A percentile compares a stretch with the other conserved stretches of the same genome.
Conservation (phyloP, 2,113 vertebrate genomes). For the Brachyhypopomus gauderio region DNA sequence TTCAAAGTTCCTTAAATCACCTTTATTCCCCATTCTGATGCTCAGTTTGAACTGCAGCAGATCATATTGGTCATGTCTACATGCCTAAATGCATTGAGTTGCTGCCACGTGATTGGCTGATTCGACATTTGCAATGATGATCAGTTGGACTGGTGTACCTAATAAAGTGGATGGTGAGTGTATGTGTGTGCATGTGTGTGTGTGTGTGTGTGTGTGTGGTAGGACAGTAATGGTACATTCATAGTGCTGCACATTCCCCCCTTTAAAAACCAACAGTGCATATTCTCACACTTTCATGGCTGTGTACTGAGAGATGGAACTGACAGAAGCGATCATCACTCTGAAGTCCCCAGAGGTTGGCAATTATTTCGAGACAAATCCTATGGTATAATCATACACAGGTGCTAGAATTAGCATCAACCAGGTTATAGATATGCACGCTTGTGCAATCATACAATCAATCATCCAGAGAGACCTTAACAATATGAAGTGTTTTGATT, state of each 20-base stretch:
- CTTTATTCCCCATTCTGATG: too few species aligned
- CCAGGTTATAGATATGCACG: not conserved
- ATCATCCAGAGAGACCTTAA: not conserved
- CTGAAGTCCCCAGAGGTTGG: not conserved
- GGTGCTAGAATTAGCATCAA: not conserved
- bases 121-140: too few species aligned
- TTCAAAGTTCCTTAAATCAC: too few species aligned
- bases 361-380: conserved; percentile 29
- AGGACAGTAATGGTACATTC: conserved; percentile 12
- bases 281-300: conserved; percentile 21
- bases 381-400: not conserved
- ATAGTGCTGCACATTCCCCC: not conserved
- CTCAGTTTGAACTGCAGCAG: too few species aligned
- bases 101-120: too few species aligned
- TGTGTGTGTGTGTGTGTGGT: conserved; percentile 24
- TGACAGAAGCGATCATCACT: conserved; percentile 22
- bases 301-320: conserved; percentile 14
- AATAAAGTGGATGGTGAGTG: too few species aligned
- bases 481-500: not conserved
- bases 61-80: too few species aligned
- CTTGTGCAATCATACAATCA: not conserved
- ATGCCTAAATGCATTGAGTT: too few species aligned
- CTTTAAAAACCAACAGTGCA: not conserved
- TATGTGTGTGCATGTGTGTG: conserved; percentile 49
- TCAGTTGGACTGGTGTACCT: too few species aligned